Base-by-base conservation (phyloP, 2,113 vertebrate species). In the Colius striatus region DNA sequence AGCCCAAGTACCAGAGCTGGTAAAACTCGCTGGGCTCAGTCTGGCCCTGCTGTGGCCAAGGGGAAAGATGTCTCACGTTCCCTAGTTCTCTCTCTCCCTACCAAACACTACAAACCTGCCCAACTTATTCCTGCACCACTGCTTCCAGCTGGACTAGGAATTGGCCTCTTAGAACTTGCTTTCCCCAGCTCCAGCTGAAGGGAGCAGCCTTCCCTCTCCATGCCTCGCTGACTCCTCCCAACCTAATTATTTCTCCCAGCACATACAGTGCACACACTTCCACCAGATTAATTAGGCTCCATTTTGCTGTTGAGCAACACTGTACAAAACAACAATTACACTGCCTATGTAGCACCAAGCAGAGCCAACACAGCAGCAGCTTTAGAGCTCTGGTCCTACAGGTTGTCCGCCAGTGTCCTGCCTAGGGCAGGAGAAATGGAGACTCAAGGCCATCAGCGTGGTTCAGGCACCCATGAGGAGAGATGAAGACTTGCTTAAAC, bases 381-480 rank as follows among this genome's bases (percentile, higher is more conserved):
- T 61, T 48, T 45, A 10, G 72, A 50, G 19, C 32, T 53, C 57
- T 84, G 45, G 32, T 65, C 36, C 61, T 48, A 36, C 3, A 74
- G 48, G 29, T 25, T 43, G 50, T 18, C 53, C 50, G 45, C 0
- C 0, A 43, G 9, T 11, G 5, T 65, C 84, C n/a, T 53, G 30
- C 15, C 22, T 32, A 65, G 17, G 10, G 58, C 45, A 58, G 27
- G 61, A 89, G 53, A 82, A 77, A 38, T 6, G 4, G 11, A 72
- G 13, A 63, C 26, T 58, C 22, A 14, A 73, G 18, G 16, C 17
- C 25, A 29, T 0, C 20, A 27, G 30, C 36, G 34, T 5, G 13
- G 70, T 57, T 36, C 71, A 80, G 17, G 9, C 5, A 38, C 32
- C 67, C 18, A 26, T 20, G 6, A 70, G 51, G 12, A 85, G 27